phyloP scores from a whole-genome alignment of 2,113 vertebrate genomes.

The Oplegnathus fasciatus region DNA sequence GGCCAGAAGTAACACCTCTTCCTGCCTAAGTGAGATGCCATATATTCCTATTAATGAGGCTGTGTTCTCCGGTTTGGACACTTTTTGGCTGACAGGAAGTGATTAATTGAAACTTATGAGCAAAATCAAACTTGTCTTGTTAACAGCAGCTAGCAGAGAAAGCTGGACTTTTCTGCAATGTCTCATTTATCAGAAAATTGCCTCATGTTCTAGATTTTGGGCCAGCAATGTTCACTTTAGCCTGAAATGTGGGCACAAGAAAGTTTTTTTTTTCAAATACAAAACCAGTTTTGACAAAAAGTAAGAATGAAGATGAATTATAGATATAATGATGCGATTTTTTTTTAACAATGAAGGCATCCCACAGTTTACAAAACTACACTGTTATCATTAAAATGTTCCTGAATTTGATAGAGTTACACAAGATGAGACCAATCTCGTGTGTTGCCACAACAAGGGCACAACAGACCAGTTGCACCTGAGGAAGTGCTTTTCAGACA shows the following conservation, averaged over 20 bases:
- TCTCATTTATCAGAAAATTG: not conserved
- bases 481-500: conserved; percentile 59
- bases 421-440: conserved; percentile 6
- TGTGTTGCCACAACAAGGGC: conserved; percentile 19
- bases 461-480: conserved; percentile 44
- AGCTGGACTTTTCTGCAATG: not conserved
- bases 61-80: not conserved
- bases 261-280: not conserved
- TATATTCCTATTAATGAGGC: not conserved
- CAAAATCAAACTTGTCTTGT: not conserved
- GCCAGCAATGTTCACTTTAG: not conserved
- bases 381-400: conserved; percentile 3
- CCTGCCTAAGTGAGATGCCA: not conserved
- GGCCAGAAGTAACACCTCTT: not conserved
- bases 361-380: not conserved
- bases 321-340: not conserved
- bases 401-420: conserved; percentile 9
- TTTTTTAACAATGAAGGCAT: not conserved
- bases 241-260: not conserved
- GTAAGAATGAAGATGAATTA: not conserved
- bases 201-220: no score
- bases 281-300: not conserved
- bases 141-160: not conserved
- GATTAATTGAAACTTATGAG: not conserved
- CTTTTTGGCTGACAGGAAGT: not conserved